Evolutionary conservation across 2,113 vertebrate species (phyloP).

Genomic region (Melanerpes formicivorus): DNA sequence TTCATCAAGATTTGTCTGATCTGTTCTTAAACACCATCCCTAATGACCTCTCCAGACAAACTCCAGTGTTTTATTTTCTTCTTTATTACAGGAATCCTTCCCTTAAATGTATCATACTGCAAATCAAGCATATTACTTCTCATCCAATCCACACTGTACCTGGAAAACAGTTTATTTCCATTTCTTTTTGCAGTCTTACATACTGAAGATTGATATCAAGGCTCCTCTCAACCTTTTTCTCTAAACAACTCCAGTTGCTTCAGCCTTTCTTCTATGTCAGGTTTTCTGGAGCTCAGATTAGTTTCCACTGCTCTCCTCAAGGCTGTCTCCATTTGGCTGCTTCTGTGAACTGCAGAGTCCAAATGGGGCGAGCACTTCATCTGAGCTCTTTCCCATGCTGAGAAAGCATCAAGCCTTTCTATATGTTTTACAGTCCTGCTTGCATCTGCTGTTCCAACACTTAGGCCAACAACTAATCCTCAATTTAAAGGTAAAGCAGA

Average conservation of each 20-base stretch:
- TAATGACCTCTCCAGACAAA: constrained; percentile 23
- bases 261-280: background rate
- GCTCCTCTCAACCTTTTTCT: background rate
- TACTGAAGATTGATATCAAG: background rate
- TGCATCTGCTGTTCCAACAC: background rate
- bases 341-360: background rate
- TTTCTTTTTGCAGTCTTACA: background rate
- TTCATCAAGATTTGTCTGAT: background rate
- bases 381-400: background rate
- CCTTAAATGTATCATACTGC: background rate
- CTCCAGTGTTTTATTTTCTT: background rate
- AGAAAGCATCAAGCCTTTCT: background rate
- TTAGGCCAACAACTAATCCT: background rate
- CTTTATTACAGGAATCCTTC: background rate
- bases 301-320: constrained; percentile 6
- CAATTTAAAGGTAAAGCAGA: background rate
- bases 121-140: background rate
- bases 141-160: background rate
- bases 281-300: constrained; percentile 29
- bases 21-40: background rate
- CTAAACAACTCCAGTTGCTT: background rate
- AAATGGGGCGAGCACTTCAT: constrained; percentile 9
- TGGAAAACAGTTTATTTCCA: background rate
- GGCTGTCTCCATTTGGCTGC: constrained; percentile 4
- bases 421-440: background rate